Conservation (phyloP, 2,113 vertebrate genomes). For the Chaetura pelagica region DNA sequence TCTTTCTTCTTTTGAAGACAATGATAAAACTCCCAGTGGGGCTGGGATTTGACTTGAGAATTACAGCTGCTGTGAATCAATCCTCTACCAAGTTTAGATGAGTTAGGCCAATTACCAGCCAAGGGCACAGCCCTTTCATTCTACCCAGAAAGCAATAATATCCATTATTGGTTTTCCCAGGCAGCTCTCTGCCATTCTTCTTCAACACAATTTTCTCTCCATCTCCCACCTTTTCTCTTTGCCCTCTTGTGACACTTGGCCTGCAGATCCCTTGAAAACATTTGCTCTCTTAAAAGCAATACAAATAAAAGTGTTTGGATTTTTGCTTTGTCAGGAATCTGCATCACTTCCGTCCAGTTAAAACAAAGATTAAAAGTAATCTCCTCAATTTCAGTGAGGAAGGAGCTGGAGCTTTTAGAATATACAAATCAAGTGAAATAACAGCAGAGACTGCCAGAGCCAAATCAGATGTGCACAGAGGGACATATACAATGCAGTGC, state of each 20-base stretch:
- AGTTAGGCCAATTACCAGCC: constrained; percentile 40
- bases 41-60: constrained; percentile 27
- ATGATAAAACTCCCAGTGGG: constrained; percentile 15
- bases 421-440: constrained; percentile 32
- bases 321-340: constrained; percentile 9
- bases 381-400: not conserved
- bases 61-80: constrained; percentile 50
- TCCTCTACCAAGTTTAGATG: constrained; percentile 8
- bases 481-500: not conserved
- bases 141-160: constrained; percentile 19
- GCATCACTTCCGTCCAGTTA: not conserved
- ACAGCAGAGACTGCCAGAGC: not conserved
- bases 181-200: not conserved
- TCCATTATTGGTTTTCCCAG: constrained; percentile 16
- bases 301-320: not conserved
- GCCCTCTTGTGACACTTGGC: not conserved
- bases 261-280: constrained; percentile 2
- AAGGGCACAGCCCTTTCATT: constrained; percentile 15
- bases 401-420: constrained; percentile 11
- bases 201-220: not conserved
- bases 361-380: too few species aligned
- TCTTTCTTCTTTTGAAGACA: constrained; percentile 25
- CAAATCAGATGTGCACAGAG: not conserved
- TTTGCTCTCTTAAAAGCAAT: constrained; percentile 29
- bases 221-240: not conserved